A percentile compares a stretch with the other conserved stretches of the same genome.
phyloP scores from a whole-genome alignment of 2,888 invertebrate species.

The Meganola albula region DNA sequence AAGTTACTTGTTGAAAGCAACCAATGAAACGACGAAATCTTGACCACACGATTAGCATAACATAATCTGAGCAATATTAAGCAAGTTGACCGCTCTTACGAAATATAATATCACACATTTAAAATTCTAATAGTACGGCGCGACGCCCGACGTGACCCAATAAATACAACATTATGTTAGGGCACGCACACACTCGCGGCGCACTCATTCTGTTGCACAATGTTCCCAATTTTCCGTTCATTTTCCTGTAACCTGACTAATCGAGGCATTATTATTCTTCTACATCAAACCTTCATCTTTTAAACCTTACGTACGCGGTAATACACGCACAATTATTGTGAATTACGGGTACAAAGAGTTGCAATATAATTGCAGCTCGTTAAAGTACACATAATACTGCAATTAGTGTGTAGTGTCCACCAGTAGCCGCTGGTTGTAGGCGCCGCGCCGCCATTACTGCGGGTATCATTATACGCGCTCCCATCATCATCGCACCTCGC shows the following conservation, averaged over 20 bases:
- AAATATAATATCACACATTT: slow-evolving; percentile 24
- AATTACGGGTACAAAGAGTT: background rate
- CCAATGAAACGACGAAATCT: slow-evolving; percentile 5
- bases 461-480: background rate
- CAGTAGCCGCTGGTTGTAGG: background rate
- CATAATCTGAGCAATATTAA: slow-evolving; percentile 15
- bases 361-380: background rate
- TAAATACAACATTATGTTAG: slow-evolving; percentile 8
- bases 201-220: slow-evolving; percentile 15
- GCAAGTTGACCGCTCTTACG: slow-evolving; percentile 21
- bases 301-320: background rate
- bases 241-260: slow-evolving; percentile 6
- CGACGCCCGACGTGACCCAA: slow-evolving; percentile 11
- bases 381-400: background rate
- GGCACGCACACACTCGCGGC: background rate
- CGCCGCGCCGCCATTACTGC: too few relatives aligned
- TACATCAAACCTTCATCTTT: background rate
- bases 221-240: slow-evolving; percentile 9
- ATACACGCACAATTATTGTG: background rate
- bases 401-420: background rate
- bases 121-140: slow-evolving; percentile 18
- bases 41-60: slow-evolving; percentile 23
- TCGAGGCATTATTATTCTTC: background rate
- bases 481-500: too few relatives aligned
- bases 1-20: too few relatives aligned